Base-by-base conservation (phyloP, 2,888 invertebrate species). In the Arge pagana region DNA sequence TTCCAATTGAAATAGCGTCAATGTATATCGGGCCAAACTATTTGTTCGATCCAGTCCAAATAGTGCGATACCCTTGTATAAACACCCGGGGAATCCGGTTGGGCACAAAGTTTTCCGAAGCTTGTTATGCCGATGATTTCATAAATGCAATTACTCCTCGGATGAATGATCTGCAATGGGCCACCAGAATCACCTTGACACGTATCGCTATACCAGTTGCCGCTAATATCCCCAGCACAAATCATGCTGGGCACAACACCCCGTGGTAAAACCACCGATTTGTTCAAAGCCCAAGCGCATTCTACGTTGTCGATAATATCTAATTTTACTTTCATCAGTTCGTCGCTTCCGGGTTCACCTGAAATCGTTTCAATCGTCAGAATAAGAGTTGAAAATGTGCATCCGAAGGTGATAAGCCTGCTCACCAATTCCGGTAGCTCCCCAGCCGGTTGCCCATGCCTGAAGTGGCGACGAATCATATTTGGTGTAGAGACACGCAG, bases 131-230 rank as follows among this genome's bases (percentile, higher is more conserved):
- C 63, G 11, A 62, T 40, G 19, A 65, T 15, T 4, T 55, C 54
- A 48, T 56, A 40, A 2, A 60, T 39, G 30, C 62, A 62, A 21
- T 45, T 53, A 30, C 50, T 15, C 4, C 16, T 36, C 0, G 48
- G 50, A 37, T 59, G 56, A n/a, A 48, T 19, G 3, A 42, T 15
- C 53, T 64, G 80, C 1, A 90, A 75, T 0, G 89, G 89, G 1
- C 87, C 87, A 0, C 89, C 90, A 19, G 88, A 88, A 73, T 89
- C 89, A 36, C 89, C 89, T 85, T 87, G 76, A 42, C 66, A 70
- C 15, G 65, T 54, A 23, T 80, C 67, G 70, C 70, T 61, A 54
- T 60, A 35, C 76, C 68, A 65, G 18, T 55, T 72, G 11, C 76
- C 74, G 43, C 54, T 54, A 7, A 77, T 60, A 57, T 77, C 74